Evolutionary conservation across 2,113 vertebrate genomes (phyloP).

Genomic region (Ariopsis seemanni): DNA sequence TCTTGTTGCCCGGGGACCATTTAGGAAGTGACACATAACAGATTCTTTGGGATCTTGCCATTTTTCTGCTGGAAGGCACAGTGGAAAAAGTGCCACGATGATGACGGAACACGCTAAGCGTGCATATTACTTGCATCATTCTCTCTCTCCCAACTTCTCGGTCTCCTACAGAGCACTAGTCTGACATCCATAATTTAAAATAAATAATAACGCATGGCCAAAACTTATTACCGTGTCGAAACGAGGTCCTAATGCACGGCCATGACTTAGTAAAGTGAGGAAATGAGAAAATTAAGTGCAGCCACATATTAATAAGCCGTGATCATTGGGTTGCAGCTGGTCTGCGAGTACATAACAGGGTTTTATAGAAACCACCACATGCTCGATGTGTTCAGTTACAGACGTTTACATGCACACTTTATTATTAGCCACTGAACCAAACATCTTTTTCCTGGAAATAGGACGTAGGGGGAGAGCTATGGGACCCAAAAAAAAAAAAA

Average conservation of each 20-base stretch:
- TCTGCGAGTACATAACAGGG: neutral
- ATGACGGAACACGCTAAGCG: conserved; percentile 1
- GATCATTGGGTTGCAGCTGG: neutral
- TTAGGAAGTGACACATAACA: neutral
- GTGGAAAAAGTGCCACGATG: conserved; percentile 8
- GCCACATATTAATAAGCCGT: neutral
- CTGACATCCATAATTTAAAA: neutral
- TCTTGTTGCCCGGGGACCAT: neutral
- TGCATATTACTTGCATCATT: neutral
- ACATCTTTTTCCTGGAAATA: neutral
- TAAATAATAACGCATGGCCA: no score
- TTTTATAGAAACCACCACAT: neutral
- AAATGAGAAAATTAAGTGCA: neutral
- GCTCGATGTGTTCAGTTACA: neutral
- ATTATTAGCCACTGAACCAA: neutral
- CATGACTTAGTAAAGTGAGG: neutral
- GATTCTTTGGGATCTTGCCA: neutral
- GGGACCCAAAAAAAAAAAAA: no score
- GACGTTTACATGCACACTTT: neutral
- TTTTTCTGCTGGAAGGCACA: neutral
- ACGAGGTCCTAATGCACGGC: neutral
- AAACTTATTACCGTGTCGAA: neutral
- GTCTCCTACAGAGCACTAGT: neutral
- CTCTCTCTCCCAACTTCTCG: neutral
- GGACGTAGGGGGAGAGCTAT: neutral